These are phyloP conservation scores for Acleris emargana DNA, from an alignment of 2,888 invertebrate genomes.

Conservation along the genomic window DNA sequence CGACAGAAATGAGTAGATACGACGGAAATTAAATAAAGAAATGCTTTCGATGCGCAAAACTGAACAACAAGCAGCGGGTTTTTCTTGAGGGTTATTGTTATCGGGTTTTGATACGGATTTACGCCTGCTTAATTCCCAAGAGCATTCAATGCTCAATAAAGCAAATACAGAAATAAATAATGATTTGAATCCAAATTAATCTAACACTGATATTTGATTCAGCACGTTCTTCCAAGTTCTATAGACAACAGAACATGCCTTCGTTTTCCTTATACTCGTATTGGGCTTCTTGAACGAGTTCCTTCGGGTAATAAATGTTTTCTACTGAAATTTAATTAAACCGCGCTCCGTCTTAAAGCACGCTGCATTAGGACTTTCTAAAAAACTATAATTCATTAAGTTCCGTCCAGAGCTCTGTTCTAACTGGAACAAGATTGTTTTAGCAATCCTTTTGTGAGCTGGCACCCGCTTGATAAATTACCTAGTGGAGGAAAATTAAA, in stretches of 20 bases:
- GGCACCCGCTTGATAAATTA: slow-evolving; percentile 61
- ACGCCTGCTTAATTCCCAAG: too few species aligned
- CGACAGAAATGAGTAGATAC: slow-evolving; percentile 63
- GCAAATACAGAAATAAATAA: too few species aligned
- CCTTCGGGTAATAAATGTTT: neutral
- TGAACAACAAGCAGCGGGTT: slow-evolving; percentile 44
- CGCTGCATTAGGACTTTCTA: slow-evolving; percentile 21
- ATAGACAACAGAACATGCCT: too few species aligned
- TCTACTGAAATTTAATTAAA: slow-evolving; percentile 14
- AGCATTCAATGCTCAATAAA: too few species aligned
- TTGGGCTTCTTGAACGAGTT: too few species aligned
- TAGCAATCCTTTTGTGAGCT: slow-evolving; percentile 47
- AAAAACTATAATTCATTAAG: slow-evolving; percentile 38
- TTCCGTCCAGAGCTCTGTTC: slow-evolving; percentile 39
- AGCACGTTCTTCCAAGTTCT: too few species aligned
- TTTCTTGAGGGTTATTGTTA: too few species aligned
- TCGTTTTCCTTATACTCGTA: too few species aligned
- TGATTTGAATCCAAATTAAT: too few species aligned
- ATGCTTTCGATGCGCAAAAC: slow-evolving; percentile 64
- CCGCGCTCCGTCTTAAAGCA: slow-evolving; percentile 8
- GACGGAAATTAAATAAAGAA: slow-evolving; percentile 68
- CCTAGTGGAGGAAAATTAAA: slow-evolving; percentile 61
- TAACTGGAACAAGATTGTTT: slow-evolving; percentile 46
- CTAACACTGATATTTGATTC: too few species aligned
- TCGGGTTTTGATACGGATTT: too few species aligned